Conservation (phyloP, 2,113 vertebrate species). For the Corydoras maculifer region DNA sequence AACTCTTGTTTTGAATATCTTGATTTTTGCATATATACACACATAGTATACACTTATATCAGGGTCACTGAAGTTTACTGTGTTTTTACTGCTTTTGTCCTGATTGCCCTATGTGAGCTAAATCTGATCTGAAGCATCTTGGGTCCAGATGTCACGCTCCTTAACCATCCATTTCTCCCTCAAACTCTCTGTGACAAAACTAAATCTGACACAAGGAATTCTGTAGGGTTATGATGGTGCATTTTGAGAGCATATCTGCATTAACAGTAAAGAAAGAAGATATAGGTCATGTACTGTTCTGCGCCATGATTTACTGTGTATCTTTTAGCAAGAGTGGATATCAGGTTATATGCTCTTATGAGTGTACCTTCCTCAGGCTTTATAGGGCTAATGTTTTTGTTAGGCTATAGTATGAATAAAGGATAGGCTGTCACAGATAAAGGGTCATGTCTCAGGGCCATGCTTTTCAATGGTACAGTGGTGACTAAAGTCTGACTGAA, state of each 20-base stretch:
- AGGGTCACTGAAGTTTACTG: too few species aligned
- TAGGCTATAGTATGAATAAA: not conserved
- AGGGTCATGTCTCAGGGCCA: constrained; percentile 8
- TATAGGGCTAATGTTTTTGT: not conserved
- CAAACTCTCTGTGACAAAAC: constrained; percentile 13
- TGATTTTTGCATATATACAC: too few species aligned
- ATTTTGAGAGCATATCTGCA: not conserved
- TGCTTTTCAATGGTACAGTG: constrained; percentile 21
- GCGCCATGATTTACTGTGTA: not conserved
- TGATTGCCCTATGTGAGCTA: not conserved
- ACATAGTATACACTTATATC: too few species aligned
- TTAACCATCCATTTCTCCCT: not conserved
- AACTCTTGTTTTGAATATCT: too few species aligned
- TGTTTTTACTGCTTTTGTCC: not conserved
- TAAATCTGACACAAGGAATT: constrained; percentile 32
- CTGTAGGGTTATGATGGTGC: not conserved
- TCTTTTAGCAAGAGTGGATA: not conserved
- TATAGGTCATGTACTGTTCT: not conserved
- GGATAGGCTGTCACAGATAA: not conserved
- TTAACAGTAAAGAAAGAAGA: not conserved
- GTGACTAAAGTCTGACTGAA: constrained; percentile 28
- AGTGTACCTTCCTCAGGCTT: constrained; percentile 6
- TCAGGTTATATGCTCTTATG: constrained; percentile 4
- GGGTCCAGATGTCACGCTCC: not conserved
- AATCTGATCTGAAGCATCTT: constrained; percentile 29